Evolutionary conservation across 2,888 invertebrate species (phyloP), one percentile per base, ranked within the genome.

Genomic region (Noctua pronuba): DNA sequence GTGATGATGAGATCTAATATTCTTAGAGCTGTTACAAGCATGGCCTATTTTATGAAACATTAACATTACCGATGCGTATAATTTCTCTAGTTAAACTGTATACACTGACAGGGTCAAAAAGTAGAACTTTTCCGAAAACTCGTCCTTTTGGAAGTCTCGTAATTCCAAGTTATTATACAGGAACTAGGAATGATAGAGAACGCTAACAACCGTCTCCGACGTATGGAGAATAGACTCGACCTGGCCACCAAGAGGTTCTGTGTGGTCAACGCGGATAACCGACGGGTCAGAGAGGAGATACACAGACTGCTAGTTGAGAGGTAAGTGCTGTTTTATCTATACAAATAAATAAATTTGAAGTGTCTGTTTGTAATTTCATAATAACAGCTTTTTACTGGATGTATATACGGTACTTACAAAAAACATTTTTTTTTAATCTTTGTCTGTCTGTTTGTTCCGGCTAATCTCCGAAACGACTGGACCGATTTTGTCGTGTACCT

Each of bases 221-320:
- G 97, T 52, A 95, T 98, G 92, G 98, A 98, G 93, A 98, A 98
- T 92, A 97, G 98, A 8, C 95, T 98, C 5, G 98, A 98, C 88
- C 97, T 98, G 75, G 97, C 97, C 18, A 98, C 98, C 31, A 98
- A 98, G 89, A 97, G 98, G 80, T 98, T 98, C 91, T 98, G 98
- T 90, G 95, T 97, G 67, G 97, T 98, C 28, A 97, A 98, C 67
- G 95, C 98, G 0, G 97, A 98, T 86, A 99, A 98, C 92, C 96
- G 97, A 73, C 95, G 94, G 70, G 96, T 98, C 41, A 96, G 99
- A 24, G 97, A 97, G 75, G 98, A 98, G 90, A 99, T 99, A 79
- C 98, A 99, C 90, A 97, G 98, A 86, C 97, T 99, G 86, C 95
- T 99, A 1, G 98, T 98, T 82, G 99, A 99, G 94, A 97, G 98